Base-by-base conservation (phyloP, 1,140 invertebrate species). In the Achatina immaculata region DNA sequence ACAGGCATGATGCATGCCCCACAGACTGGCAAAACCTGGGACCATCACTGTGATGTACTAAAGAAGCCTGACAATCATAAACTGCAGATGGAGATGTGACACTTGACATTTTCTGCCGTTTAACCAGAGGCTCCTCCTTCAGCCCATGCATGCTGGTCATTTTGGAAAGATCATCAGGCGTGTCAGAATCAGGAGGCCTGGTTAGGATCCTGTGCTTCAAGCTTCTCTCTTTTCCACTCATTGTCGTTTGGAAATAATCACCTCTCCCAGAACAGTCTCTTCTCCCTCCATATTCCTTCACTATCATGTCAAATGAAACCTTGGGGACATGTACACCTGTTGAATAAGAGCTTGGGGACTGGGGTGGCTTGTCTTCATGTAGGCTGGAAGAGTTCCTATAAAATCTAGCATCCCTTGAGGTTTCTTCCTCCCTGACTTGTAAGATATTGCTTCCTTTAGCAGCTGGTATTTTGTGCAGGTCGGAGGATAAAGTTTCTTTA, bases 191-290 rank as follows among this genome's bases (percentile, higher is more conserved):
- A 72, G 87, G 86, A 31, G 90, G 90, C 11, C 90, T 86, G 40
- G 86, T 88, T 65, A 91, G 84, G 31, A 92, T 90, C 62, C 91
- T 83, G 80, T 91, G 91, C 83, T 91, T 91, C 40, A 91, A 78
- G 84, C 89, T 91, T 14, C 90, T 90, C 81, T 90, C 90, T 69
- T 90, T 90, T 24, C 90, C 90, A 81, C 86, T 86, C 40, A 90
- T 87, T 58, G 62, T 51, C 14, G 77, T 1, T 48, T 43, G 6
- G 28, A 51, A 38, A 38, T 69, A 79, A 66, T 78, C 75, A n/a
- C 65, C 34, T 28, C 65, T 51, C 6, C 38, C 45, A 21, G 77
- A 45, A 31, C 36, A 69, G 43, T 79, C 77, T 38, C 77, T 36
- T 11, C 55, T n/a, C 9, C 77, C 77, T 36, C 77, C 77, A 79